A percentile compares a stretch with the other conserved stretches of the same genome.
phyloP scores from a whole-genome alignment of 2,888 invertebrate species.

The Microctonus aethiopoides region DNA sequence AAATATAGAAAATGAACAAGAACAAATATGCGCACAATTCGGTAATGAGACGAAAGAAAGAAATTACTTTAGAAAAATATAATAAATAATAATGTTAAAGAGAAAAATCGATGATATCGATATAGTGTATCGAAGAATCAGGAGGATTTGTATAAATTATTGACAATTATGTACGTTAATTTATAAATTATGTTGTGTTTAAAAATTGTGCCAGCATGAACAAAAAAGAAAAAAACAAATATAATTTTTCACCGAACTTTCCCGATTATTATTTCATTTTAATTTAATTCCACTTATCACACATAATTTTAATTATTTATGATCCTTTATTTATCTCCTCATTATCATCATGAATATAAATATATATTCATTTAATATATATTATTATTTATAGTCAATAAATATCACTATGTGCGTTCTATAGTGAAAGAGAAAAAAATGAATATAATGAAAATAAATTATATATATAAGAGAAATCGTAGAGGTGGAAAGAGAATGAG shows the following conservation, averaged over 20 bases:
- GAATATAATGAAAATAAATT: background rate
- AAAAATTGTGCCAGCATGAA: constrained; percentile 66
- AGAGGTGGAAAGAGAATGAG: background rate
- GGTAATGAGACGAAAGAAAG: background rate
- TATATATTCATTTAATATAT: background rate
- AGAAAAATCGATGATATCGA: constrained; percentile 5
- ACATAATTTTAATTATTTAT: background rate
- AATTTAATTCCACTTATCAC: constrained; percentile 33
- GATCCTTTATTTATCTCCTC: background rate
- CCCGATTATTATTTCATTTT: constrained; percentile 37
- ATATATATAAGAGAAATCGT: background rate
- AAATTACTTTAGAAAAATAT: background rate
- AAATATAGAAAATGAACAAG: background rate
- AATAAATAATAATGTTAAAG: constrained; percentile 10
- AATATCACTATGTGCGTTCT: background rate
- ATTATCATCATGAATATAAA: background rate
- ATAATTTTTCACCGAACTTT: constrained; percentile 65
- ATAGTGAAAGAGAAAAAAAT: background rate
- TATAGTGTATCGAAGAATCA: background rate
- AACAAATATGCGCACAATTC: background rate
- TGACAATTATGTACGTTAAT: constrained; percentile 65
- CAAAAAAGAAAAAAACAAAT: constrained; percentile 54
- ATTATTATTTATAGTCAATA: background rate
- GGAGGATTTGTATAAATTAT: constrained; percentile 55
- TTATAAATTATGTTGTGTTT: constrained; percentile 67